A percentile compares a stretch with the other conserved stretches of the same genome.
Evolutionary conservation across 2,113 vertebrate species (phyloP).

Genomic region (Synodontis membranacea): DNA sequence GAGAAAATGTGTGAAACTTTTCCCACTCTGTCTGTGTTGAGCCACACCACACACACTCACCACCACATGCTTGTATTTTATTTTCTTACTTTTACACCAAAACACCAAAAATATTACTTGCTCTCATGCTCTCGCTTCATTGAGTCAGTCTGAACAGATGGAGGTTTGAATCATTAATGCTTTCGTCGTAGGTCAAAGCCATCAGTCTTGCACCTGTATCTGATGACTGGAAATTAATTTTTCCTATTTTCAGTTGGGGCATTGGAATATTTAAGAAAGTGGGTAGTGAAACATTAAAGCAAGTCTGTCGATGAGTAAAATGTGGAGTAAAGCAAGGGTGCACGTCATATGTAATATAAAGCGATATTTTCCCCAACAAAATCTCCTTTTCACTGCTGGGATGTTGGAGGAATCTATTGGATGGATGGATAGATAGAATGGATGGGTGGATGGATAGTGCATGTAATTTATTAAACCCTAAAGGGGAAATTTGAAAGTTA

Average conservation of each 20-base stretch:
- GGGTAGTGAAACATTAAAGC: not conserved
- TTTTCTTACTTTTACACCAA: not conserved
- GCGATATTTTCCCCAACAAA: not conserved
- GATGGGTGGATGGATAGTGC: not conserved
- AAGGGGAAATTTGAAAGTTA: not conserved
- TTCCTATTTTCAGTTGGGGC: conserved; percentile 24
- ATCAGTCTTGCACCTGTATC: conserved; percentile 38
- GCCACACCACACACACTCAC: not conserved
- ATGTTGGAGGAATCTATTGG: not conserved
- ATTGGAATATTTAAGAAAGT: conserved; percentile 30
- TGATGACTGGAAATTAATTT: conserved; percentile 37
- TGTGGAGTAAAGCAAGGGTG: not conserved
- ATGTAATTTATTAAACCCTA: not conserved
- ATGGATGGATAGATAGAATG: not conserved
- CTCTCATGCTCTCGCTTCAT: not conserved
- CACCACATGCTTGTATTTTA: not conserved
- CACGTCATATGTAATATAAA: not conserved
- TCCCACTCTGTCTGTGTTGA: too few species aligned
- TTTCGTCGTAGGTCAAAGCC: conserved; percentile 26
- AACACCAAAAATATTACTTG: not conserved
- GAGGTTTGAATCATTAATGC: conserved; percentile 44
- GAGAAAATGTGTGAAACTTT: not conserved
- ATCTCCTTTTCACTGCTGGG: not conserved
- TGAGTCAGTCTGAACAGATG: conserved; percentile 19
- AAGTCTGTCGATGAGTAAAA: too few species aligned